phyloP scores from a whole-genome alignment of 2,797 vertebrate genomes.

The Girardinus metallicus region DNA sequence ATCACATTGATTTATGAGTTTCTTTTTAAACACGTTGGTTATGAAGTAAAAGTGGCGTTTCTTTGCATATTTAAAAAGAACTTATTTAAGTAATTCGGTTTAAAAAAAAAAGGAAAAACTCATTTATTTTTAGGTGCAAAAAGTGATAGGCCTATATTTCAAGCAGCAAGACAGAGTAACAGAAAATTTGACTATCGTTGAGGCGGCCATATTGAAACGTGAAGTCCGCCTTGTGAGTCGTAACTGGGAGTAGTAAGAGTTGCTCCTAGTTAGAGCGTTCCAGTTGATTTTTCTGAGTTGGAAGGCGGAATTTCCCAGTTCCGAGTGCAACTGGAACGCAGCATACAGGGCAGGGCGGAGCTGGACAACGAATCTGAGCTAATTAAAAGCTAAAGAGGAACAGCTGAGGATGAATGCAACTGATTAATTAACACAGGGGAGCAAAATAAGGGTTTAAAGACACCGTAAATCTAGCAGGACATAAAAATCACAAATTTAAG shows the following conservation, averaged over 20 bases:
- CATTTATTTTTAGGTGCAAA: not conserved
- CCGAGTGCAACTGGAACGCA: not conserved
- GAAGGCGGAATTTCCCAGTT: too few relatives aligned
- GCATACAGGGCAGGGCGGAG: not conserved
- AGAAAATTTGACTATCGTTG: not conserved
- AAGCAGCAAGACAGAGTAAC: not conserved
- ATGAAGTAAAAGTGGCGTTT: not conserved
- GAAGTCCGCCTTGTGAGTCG: too few relatives aligned
- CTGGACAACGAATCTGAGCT: not conserved
- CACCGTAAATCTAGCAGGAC: too few relatives aligned
- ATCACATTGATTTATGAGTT: not conserved
- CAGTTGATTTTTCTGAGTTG: too few relatives aligned
- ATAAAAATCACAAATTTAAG: not conserved
- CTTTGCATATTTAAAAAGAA: not conserved
- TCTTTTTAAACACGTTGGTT: not conserved
- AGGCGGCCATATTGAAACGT: too few relatives aligned
- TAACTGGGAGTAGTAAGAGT: too few relatives aligned
- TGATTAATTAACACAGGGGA: not conserved
- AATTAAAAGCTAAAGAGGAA: not conserved
- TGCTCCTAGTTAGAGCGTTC: too few relatives aligned
- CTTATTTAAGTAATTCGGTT: not conserved
- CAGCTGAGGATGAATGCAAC: not conserved
- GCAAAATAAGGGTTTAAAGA: not conserved
- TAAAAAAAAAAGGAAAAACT: not conserved
- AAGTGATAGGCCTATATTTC: not conserved